Evolutionary conservation across 2,113 vertebrate species (phyloP), one percentile per base, ranked within the genome.

Genomic region (Lethenteron camtschaticum): DNA sequence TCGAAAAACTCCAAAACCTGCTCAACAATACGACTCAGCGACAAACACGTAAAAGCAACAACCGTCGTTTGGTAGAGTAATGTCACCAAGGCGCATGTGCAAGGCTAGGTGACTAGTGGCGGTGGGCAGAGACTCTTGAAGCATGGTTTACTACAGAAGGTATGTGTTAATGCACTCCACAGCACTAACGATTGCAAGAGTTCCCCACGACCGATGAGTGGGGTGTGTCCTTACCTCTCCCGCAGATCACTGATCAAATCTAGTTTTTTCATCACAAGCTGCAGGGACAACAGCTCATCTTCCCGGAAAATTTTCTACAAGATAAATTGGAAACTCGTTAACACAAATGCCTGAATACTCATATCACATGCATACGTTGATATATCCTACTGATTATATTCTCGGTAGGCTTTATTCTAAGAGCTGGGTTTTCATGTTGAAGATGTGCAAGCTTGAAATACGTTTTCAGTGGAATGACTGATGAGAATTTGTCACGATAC

Each of bases 221-320:
- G 55, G 24, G 8, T 16, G 14, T 16, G 55, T 24, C 18, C 71
- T 70, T 75, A 84, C 84, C 90, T 80, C 77, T 99, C 88, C 72
- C 77, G 82, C 56, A 99, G 84, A 76, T 99, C 94, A 78, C 87
- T 95, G 71, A 99, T 94, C 71, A 99, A 80, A 77, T 94, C 90
- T 72, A 99, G 78, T 70, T 99, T 99, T 79, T 91, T 99, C 80
- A 96, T 77, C 70, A 95, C 85, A 70, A 99, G 81, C 76, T 92
- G 90, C 74, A 99, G 81, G 0, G 86, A 87, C 73, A 85, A 74
- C 68, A 96, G 82, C 73, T 99, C 94, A 77, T 96, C 94, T 70
- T 96, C 94, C 80, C 86, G 94, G 76, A 99, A 99, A 0, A 90
- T 96, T 86, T 89, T 96, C 94, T 99, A 72, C 14, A 10, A 69